phyloP scores from a whole-genome alignment of 2,797 vertebrate species.

The Gallinago solitaria region DNA sequence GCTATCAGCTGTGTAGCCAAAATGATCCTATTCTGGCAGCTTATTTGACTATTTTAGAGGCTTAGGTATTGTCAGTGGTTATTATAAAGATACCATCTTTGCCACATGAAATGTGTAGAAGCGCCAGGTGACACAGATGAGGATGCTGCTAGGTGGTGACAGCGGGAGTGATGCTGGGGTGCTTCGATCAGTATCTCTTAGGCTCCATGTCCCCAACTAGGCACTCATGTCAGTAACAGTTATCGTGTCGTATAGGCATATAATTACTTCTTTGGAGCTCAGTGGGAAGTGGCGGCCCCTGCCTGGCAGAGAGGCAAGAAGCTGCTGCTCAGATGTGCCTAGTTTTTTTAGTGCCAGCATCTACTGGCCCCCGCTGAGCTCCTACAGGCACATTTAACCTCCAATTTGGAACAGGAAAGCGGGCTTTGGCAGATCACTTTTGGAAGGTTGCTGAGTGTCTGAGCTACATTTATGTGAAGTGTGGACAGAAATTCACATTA shows the following conservation, averaged over 20 bases:
- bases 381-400: conserved; percentile 42
- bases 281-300: not conserved
- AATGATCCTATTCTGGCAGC: not conserved
- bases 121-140: not conserved
- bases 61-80: not conserved
- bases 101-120: not conserved
- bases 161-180: not conserved
- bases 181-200: rapidly evolving
- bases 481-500: conserved; percentile 16
- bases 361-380: conserved; percentile 12
- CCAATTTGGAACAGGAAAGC: conserved; percentile 23
- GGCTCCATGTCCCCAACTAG: not conserved
- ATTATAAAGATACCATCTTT: not conserved
- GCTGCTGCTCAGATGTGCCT: not conserved
- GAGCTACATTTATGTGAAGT: not conserved
- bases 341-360: not conserved
- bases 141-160: not conserved
- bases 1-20: not conserved
- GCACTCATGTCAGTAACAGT: not conserved
- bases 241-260: not conserved
- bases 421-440: conserved; percentile 35
- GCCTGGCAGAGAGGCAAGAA: not conserved
- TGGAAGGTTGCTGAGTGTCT: conserved; percentile 6
- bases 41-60: not conserved
- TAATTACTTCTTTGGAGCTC: not conserved